Evolutionary conservation across 2,113 vertebrate genomes (phyloP).

Genomic region (Microtus pennsylvanicus): DNA sequence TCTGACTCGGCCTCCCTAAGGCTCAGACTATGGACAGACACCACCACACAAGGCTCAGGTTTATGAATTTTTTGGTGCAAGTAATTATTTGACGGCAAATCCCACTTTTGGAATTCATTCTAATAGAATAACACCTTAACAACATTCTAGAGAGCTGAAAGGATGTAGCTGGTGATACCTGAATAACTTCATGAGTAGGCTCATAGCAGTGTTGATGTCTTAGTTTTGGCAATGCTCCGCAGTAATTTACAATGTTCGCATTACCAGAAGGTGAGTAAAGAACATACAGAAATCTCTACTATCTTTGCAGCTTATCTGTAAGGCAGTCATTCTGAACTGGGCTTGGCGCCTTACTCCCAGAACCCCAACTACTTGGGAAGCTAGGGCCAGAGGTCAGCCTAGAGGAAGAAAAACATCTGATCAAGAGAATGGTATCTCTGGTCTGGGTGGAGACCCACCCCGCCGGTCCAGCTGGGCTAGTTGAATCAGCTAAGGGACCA

Average conservation of each 20-base stretch:
- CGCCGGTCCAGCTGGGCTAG: neutral
- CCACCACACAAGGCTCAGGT: neutral
- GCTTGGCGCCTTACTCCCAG: neutral
- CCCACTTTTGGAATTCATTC: conserved; percentile 50
- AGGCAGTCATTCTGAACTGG: conserved; percentile 15
- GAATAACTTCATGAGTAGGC: conserved; percentile 44
- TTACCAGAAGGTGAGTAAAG: conserved; percentile 1
- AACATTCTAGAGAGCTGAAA: conserved; percentile 46
- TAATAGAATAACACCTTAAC: neutral
- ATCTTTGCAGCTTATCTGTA: conserved; percentile 6
- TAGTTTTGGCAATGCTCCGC: neutral
- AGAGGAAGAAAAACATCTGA: neutral
- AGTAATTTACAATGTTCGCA: conserved; percentile 31
- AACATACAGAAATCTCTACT: neutral
- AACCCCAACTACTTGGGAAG: neutral
- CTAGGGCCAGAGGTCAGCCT: neutral
- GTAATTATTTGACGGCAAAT: conserved; percentile 19
- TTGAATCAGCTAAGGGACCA: neutral
- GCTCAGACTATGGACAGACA: neutral
- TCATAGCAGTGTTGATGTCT: neutral
- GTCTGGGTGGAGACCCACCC: neutral
- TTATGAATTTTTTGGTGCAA: conserved; percentile 4
- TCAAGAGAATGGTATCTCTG: neutral
- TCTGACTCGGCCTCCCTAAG: neutral
- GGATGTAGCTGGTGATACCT: neutral